Evolutionary conservation across 2,888 invertebrate genomes (phyloP).

Genomic region (Perdita meconis): DNA sequence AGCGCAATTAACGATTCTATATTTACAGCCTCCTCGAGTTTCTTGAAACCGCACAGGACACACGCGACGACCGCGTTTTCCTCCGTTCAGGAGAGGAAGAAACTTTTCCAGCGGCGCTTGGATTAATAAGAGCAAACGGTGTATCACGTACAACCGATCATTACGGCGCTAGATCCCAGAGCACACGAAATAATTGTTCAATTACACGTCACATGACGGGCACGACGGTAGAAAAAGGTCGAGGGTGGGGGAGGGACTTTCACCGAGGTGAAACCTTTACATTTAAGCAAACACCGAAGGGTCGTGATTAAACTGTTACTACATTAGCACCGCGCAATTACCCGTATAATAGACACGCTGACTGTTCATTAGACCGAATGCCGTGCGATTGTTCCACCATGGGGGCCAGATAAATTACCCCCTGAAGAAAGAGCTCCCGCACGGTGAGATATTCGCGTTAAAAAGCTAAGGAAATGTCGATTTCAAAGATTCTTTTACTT

Average conservation of each 20-base stretch:
- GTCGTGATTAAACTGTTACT: conserved; percentile 53
- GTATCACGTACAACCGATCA: conserved; percentile 8
- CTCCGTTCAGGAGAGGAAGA: neutral
- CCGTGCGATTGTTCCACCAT: conserved; percentile 24
- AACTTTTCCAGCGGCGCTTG: neutral
- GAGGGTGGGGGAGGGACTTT: conserved; percentile 43
- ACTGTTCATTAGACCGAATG: conserved; percentile 36
- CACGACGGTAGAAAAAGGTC: conserved; percentile 34
- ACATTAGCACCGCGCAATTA: conserved; percentile 36
- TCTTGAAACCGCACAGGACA: neutral
- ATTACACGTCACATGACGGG: conserved; percentile 28
- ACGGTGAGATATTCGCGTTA: too few species aligned
- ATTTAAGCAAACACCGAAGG: conserved; percentile 48
- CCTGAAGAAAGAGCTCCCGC: too few species aligned
- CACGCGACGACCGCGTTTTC: neutral
- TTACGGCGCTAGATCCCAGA: conserved; percentile 19
- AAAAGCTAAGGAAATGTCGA: too few species aligned
- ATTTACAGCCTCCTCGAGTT: neutral
- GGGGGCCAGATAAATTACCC: conserved; percentile 12
- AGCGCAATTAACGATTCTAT: neutral
- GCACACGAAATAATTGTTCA: conserved; percentile 38
- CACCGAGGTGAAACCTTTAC: conserved; percentile 44
- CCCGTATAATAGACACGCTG: conserved; percentile 27
- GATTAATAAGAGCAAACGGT: conserved; percentile 6
- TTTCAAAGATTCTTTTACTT: too few species aligned